These are phyloP conservation scores for Idaea straminata DNA, from an alignment of 2,888 invertebrate species.

Conservation along the genomic window DNA sequence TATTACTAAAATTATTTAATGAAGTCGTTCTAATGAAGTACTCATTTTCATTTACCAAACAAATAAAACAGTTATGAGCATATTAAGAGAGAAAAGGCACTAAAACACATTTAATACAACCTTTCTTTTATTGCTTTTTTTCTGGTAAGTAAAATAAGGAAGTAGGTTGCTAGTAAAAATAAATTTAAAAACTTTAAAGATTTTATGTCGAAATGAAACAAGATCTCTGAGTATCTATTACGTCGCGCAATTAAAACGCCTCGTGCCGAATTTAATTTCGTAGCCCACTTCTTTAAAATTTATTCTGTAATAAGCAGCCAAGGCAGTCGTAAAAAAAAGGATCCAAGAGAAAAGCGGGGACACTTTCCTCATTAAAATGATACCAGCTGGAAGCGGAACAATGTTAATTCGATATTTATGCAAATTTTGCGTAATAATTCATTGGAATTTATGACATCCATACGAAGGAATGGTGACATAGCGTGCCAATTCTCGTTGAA, in stretches of 20 bases:
- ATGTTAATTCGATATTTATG: conserved; percentile 60
- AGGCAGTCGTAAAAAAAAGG: conserved; percentile 46
- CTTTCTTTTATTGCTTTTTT: conserved; percentile 2
- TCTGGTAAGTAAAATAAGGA: background rate
- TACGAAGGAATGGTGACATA: conserved; percentile 26
- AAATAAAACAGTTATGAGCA: background rate
- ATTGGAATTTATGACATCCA: conserved; percentile 44
- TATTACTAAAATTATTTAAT: background rate
- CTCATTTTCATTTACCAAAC: background rate
- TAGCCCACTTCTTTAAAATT: conserved; percentile 45
- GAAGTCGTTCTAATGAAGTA: background rate
- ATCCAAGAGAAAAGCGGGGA: conserved; percentile 44
- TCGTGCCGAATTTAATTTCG: conserved; percentile 40
- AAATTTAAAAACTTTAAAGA: conserved; percentile 13
- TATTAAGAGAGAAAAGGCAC: background rate
- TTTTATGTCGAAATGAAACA: conserved; percentile 18
- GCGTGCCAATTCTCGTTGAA: conserved; percentile 20
- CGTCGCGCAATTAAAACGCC: conserved; percentile 41
- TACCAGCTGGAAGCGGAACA: conserved; percentile 51
- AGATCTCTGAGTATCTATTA: conserved; percentile 37
- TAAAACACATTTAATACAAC: background rate
- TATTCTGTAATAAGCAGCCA: conserved; percentile 47
- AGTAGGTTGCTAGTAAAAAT: background rate
- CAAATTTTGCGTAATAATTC: conserved; percentile 49
- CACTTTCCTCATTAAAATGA: conserved; percentile 50